phyloP scores from a whole-genome alignment of 2,113 vertebrate species.

The Hemicordylus capensis region DNA sequence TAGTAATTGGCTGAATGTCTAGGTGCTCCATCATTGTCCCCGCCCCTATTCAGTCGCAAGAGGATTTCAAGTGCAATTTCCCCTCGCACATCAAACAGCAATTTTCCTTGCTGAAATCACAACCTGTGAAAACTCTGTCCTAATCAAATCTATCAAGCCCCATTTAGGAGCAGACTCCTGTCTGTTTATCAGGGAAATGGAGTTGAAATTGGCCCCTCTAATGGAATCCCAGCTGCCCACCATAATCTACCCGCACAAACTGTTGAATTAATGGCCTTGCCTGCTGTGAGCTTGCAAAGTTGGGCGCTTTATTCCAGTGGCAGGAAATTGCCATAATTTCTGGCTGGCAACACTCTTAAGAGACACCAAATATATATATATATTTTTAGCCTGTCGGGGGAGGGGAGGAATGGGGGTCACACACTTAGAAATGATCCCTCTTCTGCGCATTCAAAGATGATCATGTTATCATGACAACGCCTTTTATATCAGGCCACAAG shows the following conservation, averaged over 20 bases:
- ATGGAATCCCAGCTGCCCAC: slow-evolving; percentile 70
- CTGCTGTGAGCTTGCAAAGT: slow-evolving; percentile 63
- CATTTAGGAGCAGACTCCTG: slow-evolving; percentile 66
- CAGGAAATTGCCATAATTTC: slow-evolving; percentile 80
- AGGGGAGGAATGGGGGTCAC: background rate
- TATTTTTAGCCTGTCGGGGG: slow-evolving; percentile 13
- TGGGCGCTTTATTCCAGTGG: slow-evolving; percentile 77
- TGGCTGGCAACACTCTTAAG: slow-evolving; percentile 58
- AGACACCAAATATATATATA: slow-evolving; percentile 46
- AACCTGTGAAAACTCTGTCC: slow-evolving; percentile 74
- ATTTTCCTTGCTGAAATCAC: slow-evolving; percentile 72
- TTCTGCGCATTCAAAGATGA: background rate
- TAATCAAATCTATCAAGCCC: slow-evolving; percentile 78
- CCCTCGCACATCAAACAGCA: slow-evolving; percentile 51
- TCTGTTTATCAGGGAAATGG: slow-evolving; percentile 79
- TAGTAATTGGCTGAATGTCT: slow-evolving; percentile 64
- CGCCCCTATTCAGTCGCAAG: slow-evolving; percentile 47
- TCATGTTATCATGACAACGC: slow-evolving; percentile 63
- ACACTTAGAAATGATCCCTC: background rate
- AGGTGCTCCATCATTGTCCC: slow-evolving; percentile 33
- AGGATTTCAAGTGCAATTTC: slow-evolving; percentile 66
- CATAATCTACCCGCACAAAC: slow-evolving; percentile 64
- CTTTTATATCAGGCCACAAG: slow-evolving; percentile 32
- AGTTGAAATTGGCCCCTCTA: slow-evolving; percentile 76
- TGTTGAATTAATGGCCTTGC: slow-evolving; percentile 74